Evolutionary conservation across 2,113 vertebrate species (phyloP), one percentile per base, ranked within the genome.

Genomic region (Isichthys henryi): DNA sequence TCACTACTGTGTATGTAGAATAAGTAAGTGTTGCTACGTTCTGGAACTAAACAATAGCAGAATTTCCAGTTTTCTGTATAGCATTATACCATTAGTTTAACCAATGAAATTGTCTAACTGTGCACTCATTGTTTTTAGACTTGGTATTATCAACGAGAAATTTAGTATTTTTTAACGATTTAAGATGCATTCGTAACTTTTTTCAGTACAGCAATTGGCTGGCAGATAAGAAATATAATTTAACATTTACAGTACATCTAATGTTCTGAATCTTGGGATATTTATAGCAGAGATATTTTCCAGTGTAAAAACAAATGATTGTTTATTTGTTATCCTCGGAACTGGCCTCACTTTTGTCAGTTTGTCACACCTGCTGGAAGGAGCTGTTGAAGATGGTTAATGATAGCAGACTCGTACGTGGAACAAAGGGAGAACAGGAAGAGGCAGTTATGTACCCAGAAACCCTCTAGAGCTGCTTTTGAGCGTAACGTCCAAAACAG

Each of bases 351-450:
- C 46, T 56, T 39, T 87, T 70, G 21, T 85, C 82, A 50, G 89
- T 87, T 86, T 50, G 56, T 46, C 83, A 50, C 19, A 90, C 85
- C 89, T 90, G 89, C 62, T 90, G 62, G 84, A 39, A 86, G 35
- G 87, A 48, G 27, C 89, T 87, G 89, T 90, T 90, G 66, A 58
- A 90, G 89, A 90, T 90, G 86, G 85, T 80, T 87, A 90, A 80
- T 77, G 89, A 90, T 90, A 90, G 17, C 49, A 87, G 74, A 46
- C 13, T 77, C 23, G n/a, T 74, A 49, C 4, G n/a, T 84, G 53
- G 48, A 90, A 77, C 85, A 87, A 86, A 86, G 62, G 85, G 48
- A 90, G 80, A 87, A 90, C 89, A 90, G 85, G 85, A 90, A 90
- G 62, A 53, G 84, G 39, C 62, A 87, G 85, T 90, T 90, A 21